Evolutionary conservation across 2,888 invertebrate species (phyloP).

Genomic region (Epistrophe grossulariae): DNA sequence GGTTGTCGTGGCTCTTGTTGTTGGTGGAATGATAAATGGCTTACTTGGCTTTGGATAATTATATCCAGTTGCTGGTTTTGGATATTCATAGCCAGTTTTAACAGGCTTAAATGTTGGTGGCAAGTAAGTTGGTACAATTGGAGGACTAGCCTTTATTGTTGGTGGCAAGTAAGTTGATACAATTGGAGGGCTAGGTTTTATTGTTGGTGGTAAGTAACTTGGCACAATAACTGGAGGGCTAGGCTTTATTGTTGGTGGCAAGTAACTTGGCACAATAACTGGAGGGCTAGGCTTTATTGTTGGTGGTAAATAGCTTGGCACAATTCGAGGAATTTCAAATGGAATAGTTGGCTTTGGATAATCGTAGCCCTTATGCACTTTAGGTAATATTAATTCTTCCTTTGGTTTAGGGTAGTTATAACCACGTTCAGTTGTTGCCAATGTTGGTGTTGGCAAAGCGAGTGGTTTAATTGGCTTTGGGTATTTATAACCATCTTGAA

Average conservation of each 20-base stretch:
- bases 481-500: conserved; percentile 37
- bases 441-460: background rate
- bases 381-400: conserved; percentile 22
- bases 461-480: conserved; percentile 30
- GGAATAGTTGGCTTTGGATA: conserved; percentile 17
- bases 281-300: background rate
- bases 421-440: background rate
- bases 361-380: background rate
- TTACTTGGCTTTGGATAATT: conserved; percentile 14
- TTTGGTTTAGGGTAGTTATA: conserved; percentile 49
- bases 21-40: background rate
- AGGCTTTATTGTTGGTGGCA: background rate
- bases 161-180: too few relatives aligned
- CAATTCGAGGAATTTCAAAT: background rate
- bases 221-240: too few relatives aligned
- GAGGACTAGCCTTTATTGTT: background rate
- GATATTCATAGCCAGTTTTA: conserved; percentile 19
- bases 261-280: background rate
- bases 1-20: background rate
- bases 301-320: background rate
- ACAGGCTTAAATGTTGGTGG: background rate
- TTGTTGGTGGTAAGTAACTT: too few relatives aligned
- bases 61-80: conserved; percentile 18
- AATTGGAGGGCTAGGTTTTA: too few relatives aligned
- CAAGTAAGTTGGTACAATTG: background rate